Evolutionary conservation across 1,140 invertebrate genomes (phyloP).

Genomic region (Fopius arisanus): DNA sequence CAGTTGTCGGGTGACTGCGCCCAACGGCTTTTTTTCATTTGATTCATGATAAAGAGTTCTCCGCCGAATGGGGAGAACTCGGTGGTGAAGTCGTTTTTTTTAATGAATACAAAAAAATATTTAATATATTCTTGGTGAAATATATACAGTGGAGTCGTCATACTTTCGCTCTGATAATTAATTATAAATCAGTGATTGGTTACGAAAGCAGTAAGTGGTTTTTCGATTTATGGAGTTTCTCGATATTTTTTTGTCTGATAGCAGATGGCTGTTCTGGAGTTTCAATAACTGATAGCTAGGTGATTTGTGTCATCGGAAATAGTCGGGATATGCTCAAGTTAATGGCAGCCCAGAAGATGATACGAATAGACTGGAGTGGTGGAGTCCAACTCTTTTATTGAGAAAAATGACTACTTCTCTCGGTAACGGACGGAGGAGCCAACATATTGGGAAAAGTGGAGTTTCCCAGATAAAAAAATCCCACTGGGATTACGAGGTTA

Average conservation of each 20-base stretch:
- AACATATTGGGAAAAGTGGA: slow-evolving; percentile 55
- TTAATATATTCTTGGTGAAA: no score
- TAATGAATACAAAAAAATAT: no score
- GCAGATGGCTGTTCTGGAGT: neutral
- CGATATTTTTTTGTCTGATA: neutral
- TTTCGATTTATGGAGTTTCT: slow-evolving; percentile 17
- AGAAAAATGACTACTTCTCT: slow-evolving; percentile 35
- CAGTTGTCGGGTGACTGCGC: slow-evolving; percentile 45
- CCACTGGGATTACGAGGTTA: slow-evolving; percentile 44
- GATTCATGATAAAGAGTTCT: neutral
- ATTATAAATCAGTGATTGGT: no score
- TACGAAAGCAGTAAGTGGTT: no score
- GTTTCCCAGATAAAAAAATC: neutral
- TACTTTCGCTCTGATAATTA: no score
- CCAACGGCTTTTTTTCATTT: slow-evolving; percentile 45
- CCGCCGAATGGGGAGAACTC: neutral
- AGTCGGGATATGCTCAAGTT: neutral
- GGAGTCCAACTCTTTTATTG: slow-evolving; percentile 55
- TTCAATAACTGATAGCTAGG: neutral
- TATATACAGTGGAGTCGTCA: no score
- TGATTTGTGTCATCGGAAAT: neutral
- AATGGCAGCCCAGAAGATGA: slow-evolving; percentile 3
- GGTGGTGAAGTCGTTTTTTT: no score
- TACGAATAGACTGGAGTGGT: neutral
- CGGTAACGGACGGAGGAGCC: slow-evolving; percentile 32